These are phyloP conservation scores for Carabus problematicus DNA, from an alignment of 2,888 invertebrate species.

Conservation along the genomic window DNA sequence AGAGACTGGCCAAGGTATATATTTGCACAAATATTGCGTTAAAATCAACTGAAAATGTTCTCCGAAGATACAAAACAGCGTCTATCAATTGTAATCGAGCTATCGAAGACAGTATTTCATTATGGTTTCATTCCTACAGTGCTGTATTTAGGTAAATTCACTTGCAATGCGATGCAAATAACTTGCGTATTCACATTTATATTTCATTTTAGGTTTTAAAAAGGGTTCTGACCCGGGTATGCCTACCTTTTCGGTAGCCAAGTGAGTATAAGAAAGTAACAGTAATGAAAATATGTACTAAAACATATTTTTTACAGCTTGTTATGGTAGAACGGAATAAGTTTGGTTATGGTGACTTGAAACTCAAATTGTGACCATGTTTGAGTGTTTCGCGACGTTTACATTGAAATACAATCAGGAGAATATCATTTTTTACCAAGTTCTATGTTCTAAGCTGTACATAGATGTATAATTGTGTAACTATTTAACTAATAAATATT, in stretches of 20 bases:
- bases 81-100: constrained; percentile 65
- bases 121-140: constrained; percentile 76
- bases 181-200: constrained; percentile 23
- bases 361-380: constrained; percentile 23
- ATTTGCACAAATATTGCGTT: too few relatives aligned
- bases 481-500: neutral
- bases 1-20: neutral
- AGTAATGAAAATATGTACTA: neutral
- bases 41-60: constrained; percentile 49
- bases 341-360: constrained; percentile 6
- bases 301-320: constrained; percentile 54
- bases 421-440: neutral
- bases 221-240: constrained; percentile 74
- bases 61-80: constrained; percentile 68
- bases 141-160: constrained; percentile 67
- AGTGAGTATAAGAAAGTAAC: constrained; percentile 17
- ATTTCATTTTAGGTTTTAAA: constrained; percentile 64
- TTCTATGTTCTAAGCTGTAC: constrained; percentile 10
- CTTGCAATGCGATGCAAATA: neutral
- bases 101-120: constrained; percentile 69
- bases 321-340: constrained; percentile 55
- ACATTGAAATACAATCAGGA: too few relatives aligned
- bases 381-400: constrained; percentile 15
- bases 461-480: neutral
- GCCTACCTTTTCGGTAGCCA: constrained; percentile 57